These are phyloP conservation scores for Pseudorasbora parva DNA, from an alignment of 2,113 vertebrate species.

Conservation along the genomic window DNA sequence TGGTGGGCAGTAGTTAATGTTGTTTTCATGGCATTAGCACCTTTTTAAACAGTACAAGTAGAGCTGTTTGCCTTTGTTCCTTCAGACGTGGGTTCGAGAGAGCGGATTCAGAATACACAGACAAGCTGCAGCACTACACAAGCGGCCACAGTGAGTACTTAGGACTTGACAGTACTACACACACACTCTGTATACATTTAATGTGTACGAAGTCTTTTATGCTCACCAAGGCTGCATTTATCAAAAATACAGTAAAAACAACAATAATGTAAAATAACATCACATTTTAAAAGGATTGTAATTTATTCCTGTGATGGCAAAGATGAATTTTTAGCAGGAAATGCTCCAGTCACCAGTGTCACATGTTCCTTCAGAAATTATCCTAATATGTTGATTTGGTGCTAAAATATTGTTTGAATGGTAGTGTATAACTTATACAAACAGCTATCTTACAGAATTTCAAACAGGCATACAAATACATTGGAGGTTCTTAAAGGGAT, in stretches of 20 bases:
- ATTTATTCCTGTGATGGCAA: too few relatives aligned
- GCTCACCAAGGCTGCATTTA: neutral
- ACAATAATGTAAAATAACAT: too few relatives aligned
- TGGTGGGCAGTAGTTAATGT: neutral
- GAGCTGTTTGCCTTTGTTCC: slow-evolving; percentile 73
- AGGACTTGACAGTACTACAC: neutral
- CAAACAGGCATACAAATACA: neutral
- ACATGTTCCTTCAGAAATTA: too few relatives aligned
- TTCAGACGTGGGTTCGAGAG: slow-evolving; percentile 97
- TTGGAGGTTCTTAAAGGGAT: neutral
- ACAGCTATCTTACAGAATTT: too few relatives aligned
- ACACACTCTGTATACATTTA: neutral
- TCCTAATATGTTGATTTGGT: too few relatives aligned
- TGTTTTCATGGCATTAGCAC: slow-evolving; percentile 27
- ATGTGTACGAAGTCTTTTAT: neutral
- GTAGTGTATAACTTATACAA: too few relatives aligned
- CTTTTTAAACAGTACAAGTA: slow-evolving; percentile 20
- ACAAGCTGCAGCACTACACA: slow-evolving; percentile 99
- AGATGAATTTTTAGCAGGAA: too few relatives aligned
- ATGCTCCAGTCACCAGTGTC: too few relatives aligned
- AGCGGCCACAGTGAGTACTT: slow-evolving; percentile 97
- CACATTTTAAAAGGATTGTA: too few relatives aligned
- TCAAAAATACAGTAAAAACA: neutral
- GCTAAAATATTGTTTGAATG: too few relatives aligned
- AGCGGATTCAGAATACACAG: slow-evolving; percentile 96